These are phyloP conservation scores for Parnassius apollo DNA, from an alignment of 2,888 invertebrate genomes.

Conservation along the genomic window DNA sequence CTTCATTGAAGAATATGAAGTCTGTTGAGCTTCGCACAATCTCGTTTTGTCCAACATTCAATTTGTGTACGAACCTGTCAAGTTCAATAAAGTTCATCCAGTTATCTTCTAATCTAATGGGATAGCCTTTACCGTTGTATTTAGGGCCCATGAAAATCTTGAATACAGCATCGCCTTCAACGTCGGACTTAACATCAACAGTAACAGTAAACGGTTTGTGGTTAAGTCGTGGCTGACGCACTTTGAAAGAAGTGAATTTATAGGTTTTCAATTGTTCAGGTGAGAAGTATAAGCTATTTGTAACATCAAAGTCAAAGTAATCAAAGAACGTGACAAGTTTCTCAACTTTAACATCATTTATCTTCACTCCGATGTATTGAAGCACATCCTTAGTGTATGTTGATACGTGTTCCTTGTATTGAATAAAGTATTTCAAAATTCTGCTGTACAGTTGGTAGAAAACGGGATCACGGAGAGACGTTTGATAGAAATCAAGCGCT, in stretches of 20 bases:
- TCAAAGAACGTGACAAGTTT: slow-evolving; percentile 85
- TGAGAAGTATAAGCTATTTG: slow-evolving; percentile 69
- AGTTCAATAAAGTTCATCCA: slow-evolving; percentile 82
- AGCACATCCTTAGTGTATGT: slow-evolving; percentile 82
- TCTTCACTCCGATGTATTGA: slow-evolving; percentile 80
- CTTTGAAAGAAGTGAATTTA: slow-evolving; percentile 67
- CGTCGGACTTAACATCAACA: slow-evolving; percentile 82
- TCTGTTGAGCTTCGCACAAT: slow-evolving; percentile 84
- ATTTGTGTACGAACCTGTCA: slow-evolving; percentile 81
- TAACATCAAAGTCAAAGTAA: slow-evolving; percentile 82
- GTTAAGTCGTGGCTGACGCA: slow-evolving; percentile 86
- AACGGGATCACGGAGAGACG: slow-evolving; percentile 85
- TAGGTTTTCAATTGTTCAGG: slow-evolving; percentile 54
- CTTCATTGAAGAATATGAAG: slow-evolving; percentile 82
- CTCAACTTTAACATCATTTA: slow-evolving; percentile 82
- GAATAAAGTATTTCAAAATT: slow-evolving; percentile 78
- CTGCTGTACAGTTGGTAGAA: slow-evolving; percentile 86
- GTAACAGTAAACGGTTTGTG: slow-evolving; percentile 84
- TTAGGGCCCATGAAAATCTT: slow-evolving; percentile 87
- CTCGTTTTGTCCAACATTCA: slow-evolving; percentile 83
- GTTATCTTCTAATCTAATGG: slow-evolving; percentile 75
- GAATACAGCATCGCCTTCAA: slow-evolving; percentile 79
- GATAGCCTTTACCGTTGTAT: slow-evolving; percentile 80
- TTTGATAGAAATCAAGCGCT: slow-evolving; percentile 83
- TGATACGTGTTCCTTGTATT: slow-evolving; percentile 81